Evolutionary conservation across 2,888 invertebrate genomes (phyloP).

Genomic region (Drosophila kambysellisi): DNA sequence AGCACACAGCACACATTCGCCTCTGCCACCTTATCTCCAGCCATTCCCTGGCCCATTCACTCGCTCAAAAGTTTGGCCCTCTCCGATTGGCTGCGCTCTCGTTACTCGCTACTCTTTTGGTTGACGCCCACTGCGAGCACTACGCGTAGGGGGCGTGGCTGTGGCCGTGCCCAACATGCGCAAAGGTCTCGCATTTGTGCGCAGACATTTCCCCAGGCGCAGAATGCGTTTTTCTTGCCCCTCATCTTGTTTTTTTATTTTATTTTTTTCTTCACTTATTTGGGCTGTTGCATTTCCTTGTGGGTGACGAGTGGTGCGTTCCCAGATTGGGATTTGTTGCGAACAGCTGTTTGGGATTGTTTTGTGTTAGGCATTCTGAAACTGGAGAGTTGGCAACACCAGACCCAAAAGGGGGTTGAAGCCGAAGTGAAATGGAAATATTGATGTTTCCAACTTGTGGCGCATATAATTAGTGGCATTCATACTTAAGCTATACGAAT

Average conservation of each 20-base stretch:
- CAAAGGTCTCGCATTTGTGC: slow-evolving; percentile 53
- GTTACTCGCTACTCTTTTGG: slow-evolving; percentile 60
- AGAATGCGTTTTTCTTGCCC: slow-evolving; percentile 57
- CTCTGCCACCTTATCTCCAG: slow-evolving; percentile 64
- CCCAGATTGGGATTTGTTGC: slow-evolving; percentile 38
- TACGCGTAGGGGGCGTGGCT: slow-evolving; percentile 55
- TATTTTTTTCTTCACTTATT: not conserved
- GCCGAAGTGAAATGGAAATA: not conserved
- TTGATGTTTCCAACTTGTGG: slow-evolving; percentile 18
- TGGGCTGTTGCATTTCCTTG: slow-evolving; percentile 71
- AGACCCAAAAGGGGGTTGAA: slow-evolving; percentile 1
- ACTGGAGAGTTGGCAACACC: slow-evolving; percentile 3
- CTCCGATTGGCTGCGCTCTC: slow-evolving; percentile 60
- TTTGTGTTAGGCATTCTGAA: slow-evolving; percentile 39
- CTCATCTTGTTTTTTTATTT: slow-evolving; percentile 17
- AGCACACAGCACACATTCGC: slow-evolving; percentile 12
- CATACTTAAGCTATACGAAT: not conserved
- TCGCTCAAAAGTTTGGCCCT: slow-evolving; percentile 42
- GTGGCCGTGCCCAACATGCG: slow-evolving; percentile 59
- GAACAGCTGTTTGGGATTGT: slow-evolving; percentile 69
- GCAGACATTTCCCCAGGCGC: slow-evolving; percentile 66
- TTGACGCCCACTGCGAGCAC: slow-evolving; percentile 52
- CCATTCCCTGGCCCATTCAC: slow-evolving; percentile 56
- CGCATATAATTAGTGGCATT: slow-evolving; percentile 24
- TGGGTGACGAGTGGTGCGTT: slow-evolving; percentile 24